Evolutionary conservation across 1,140 invertebrate species (phyloP), one percentile per base, ranked within the genome.

Genomic region (Bombus confusus): DNA sequence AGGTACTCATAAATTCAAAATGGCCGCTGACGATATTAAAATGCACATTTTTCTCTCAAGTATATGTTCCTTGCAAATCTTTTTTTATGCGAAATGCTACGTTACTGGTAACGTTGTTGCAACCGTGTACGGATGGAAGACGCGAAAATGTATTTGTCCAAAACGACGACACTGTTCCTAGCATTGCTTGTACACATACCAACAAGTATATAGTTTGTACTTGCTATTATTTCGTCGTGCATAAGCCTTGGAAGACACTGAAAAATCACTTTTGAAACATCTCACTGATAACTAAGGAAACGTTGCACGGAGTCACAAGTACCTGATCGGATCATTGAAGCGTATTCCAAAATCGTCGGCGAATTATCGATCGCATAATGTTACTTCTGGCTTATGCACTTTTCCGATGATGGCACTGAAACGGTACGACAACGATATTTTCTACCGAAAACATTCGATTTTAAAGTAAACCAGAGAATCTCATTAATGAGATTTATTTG

Each of bases 1-100:
- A 69, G 52, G 62, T 79, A 85, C 80, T 88, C 84, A 85, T 88
- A 88, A 82, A 90, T 90, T 90, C 90, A 91, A 91, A 91, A 91
- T 91, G 90, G 90, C 87, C 81, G 87, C 87, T 68, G 80, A 62
- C 86, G 83, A 85, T 85, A 85, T 85, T 85, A 75, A 85, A 81
- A 81, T 85, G 79, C 84, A 85, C 84, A 85, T 74, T 85, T 81
- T 74, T 41, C 43, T 57, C 41, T n/a, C 59, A 62, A 12, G 37
- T 39, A 34, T 73, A 79, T 12, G 57, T 22, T 62, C 28, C 71
- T 73, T 37, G 71, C 15, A 62, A 81, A 74, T 73, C 64, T 80
- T 66, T 68, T 18, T 34, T 66, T 43, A 72, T 22, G 52, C 12
- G n/a, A 81, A 85, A 80, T 68, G 59, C 43, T 39, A 68, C 74